Conservation (phyloP, 1,140 invertebrate genomes). For the Teleopsis dalmanni region DNA sequence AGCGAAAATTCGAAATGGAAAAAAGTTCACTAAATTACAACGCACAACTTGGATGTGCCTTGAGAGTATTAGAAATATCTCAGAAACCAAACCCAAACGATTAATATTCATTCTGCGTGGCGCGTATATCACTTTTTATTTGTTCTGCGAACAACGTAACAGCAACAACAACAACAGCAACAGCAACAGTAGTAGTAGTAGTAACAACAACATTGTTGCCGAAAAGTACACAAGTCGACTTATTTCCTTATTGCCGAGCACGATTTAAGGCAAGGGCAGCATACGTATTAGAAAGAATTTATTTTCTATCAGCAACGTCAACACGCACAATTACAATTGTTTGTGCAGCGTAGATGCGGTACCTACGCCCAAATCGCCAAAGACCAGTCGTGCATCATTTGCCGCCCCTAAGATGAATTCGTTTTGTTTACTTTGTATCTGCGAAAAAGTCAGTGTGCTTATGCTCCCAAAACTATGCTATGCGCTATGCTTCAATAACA, state of each 20-base stretch:
- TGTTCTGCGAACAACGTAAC: slow-evolving; percentile 12
- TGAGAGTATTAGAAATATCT: no score
- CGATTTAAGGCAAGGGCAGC: no score
- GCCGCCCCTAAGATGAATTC: no score
- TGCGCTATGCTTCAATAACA: no score
- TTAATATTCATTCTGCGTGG: slow-evolving; percentile 44
- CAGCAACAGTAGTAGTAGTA: neutral
- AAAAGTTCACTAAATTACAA: slow-evolving; percentile 1
- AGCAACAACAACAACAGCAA: neutral
- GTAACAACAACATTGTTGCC: neutral
- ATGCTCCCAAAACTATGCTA: no score
- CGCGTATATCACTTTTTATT: slow-evolving; percentile 44
- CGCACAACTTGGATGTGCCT: no score
- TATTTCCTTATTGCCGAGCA: neutral
- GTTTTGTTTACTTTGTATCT: no score
- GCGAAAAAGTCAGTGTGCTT: no score
- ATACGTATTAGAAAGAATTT: no score
- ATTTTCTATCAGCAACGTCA: neutral
- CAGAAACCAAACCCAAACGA: slow-evolving; percentile 20
- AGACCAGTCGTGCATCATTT: neutral
- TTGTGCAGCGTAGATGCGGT: neutral
- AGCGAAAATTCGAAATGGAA: slow-evolving; percentile 17
- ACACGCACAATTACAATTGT: no score
- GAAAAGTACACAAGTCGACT: neutral
- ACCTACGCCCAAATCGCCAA: neutral